Conservation (phyloP, 2,113 vertebrate genomes). For the Cephalopterus ornatus region DNA sequence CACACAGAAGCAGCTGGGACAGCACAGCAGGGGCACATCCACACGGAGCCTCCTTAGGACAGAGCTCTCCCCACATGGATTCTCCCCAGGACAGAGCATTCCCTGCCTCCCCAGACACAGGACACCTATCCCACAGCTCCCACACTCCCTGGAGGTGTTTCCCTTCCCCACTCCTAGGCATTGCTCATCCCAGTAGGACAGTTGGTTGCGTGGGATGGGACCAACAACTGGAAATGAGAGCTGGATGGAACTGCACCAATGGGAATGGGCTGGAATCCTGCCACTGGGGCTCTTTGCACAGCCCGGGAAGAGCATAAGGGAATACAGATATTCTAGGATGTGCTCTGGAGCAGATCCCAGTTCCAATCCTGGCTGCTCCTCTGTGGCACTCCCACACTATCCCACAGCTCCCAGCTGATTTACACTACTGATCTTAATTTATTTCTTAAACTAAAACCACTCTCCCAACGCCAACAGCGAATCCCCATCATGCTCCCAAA, state of each 20-base stretch:
- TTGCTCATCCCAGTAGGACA: neutral
- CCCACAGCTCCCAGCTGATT: neutral
- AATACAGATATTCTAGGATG: neutral
- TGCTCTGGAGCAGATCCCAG: neutral
- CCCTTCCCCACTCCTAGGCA: neutral
- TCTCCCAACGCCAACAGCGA: neutral
- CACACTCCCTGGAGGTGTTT: neutral
- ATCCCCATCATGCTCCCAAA: neutral
- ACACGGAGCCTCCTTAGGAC: neutral
- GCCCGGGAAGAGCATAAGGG: neutral
- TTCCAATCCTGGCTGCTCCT: neutral
- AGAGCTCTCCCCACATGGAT: neutral
- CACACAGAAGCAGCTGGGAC: neutral
- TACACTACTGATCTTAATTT: neutral
- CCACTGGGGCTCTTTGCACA: neutral
- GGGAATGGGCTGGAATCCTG: neutral
- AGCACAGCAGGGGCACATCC: neutral
- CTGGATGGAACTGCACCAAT: neutral
- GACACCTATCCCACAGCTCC: neutral
- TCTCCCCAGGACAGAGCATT: neutral
- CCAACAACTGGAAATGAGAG: neutral
- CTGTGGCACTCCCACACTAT: neutral
- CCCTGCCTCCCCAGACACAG: neutral
- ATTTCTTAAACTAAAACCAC: neutral
- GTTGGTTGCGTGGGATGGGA: neutral